phyloP scores from a whole-genome alignment of 2,888 invertebrate genomes.

The Nebria brevicollis region DNA sequence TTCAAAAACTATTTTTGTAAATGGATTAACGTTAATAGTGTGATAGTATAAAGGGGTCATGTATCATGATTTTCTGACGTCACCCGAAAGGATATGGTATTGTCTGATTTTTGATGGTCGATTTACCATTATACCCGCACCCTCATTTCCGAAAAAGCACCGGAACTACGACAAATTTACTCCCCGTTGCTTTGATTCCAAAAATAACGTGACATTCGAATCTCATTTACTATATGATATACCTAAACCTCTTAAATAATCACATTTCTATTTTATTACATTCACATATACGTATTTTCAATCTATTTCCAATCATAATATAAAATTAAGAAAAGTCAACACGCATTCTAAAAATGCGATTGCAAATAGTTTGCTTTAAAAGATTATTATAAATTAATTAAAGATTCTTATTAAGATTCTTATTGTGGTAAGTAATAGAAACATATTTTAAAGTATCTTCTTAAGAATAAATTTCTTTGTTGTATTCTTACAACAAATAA shows the following conservation, averaged over 20 bases:
- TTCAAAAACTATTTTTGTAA: background rate
- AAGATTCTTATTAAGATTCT: too few species aligned
- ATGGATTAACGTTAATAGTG: background rate
- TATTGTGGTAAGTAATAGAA: too few species aligned
- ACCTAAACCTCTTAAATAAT: background rate
- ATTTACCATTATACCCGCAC: slow-evolving; percentile 17
- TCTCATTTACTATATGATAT: slow-evolving; percentile 9
- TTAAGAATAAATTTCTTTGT: too few species aligned
- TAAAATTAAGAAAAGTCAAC: too few species aligned
- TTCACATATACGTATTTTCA: too few species aligned
- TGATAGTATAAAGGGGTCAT: background rate
- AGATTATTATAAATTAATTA: too few species aligned
- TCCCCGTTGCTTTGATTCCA: slow-evolving; percentile 18
- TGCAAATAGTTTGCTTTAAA: too few species aligned
- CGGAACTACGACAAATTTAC: slow-evolving; percentile 38
- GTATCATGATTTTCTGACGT: background rate
- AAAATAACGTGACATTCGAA: slow-evolving; percentile 24
- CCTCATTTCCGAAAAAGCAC: slow-evolving; percentile 27
- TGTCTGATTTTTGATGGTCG: slow-evolving; percentile 32
- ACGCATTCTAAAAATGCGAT: too few species aligned
- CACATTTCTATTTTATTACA: background rate
- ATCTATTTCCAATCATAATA: too few species aligned
- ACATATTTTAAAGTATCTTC: too few species aligned
- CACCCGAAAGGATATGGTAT: background rate
- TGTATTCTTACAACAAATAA: too few species aligned